Percentiles rank a stretch among this genome's conserved stretches.
Evolutionary conservation across 2,113 vertebrate genomes (phyloP).

Genomic region (Lipophrys pholis): DNA sequence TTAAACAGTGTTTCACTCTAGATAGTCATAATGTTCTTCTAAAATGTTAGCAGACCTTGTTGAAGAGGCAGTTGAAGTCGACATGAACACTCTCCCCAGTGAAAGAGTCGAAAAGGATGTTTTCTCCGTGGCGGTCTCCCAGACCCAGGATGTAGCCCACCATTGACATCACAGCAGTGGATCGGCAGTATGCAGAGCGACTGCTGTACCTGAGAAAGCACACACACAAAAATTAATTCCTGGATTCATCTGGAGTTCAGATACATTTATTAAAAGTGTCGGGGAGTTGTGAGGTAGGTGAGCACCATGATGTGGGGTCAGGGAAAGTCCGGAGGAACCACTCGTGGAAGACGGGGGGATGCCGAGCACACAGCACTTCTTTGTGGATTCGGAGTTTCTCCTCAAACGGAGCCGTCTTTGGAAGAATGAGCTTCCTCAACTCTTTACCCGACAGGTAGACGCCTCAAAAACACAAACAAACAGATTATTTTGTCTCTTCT

Average conservation of each 20-base stretch:
- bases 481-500: too few species aligned
- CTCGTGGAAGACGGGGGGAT: conserved; percentile 93
- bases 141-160: conserved; percentile 97
- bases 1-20: too few species aligned
- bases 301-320: conserved; percentile 95
- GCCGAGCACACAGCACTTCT: conserved; percentile 92
- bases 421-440: conserved; percentile 92
- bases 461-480: conserved; percentile 81
- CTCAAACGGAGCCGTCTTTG: conserved; percentile 88
- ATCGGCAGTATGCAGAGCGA: conserved; percentile 95
- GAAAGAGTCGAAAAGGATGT: conserved; percentile 96
- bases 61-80: conserved; percentile 99
- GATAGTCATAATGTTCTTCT: too few species aligned
- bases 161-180: conserved; percentile 98
- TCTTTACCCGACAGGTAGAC: conserved; percentile 94
- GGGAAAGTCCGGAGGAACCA: conserved; percentile 98
- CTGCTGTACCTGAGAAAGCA: conserved; percentile 91
- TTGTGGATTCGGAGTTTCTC: conserved; percentile 94
- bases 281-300: background rate
- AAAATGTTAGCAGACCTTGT: conserved; percentile 89
- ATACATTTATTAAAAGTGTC: too few species aligned
- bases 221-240: background rate
- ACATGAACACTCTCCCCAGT: conserved; percentile 98
- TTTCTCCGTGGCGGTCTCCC: conserved; percentile 97
- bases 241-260: background rate